These are phyloP conservation scores for Machimus atricapillus DNA, from an alignment of 2,888 invertebrate species.

Conservation along the genomic window DNA sequence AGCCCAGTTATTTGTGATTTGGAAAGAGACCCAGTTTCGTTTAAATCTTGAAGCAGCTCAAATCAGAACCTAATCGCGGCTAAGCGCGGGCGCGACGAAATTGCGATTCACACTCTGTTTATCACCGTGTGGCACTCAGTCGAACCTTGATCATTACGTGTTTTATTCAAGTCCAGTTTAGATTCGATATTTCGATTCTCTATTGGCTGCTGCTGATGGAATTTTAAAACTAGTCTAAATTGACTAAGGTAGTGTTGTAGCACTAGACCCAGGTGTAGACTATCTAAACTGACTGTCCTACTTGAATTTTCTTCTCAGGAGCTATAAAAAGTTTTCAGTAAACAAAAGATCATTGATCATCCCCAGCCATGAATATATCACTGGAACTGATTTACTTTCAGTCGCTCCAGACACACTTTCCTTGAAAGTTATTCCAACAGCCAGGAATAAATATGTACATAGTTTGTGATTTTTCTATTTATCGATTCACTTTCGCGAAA, in stretches of 20 bases:
- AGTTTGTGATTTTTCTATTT: neutral
- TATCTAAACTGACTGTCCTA: neutral
- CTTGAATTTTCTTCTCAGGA: neutral
- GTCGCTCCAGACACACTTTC: neutral
- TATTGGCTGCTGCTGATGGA: neutral
- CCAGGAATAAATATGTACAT: neutral
- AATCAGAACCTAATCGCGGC: neutral
- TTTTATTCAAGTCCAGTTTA: neutral
- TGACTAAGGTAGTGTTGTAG: neutral
- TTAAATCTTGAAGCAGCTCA: neutral
- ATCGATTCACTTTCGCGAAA: neutral
- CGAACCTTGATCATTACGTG: slow-evolving; percentile 18
- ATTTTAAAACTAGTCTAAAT: neutral
- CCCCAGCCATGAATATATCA: slow-evolving; percentile 14
- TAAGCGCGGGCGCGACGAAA: neutral
- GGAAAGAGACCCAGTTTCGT: neutral
- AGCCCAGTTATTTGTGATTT: neutral
- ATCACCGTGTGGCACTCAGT: neutral
- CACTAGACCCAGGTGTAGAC: neutral
- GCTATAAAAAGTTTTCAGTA: slow-evolving; percentile 16
- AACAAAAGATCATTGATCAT: slow-evolving; percentile 27
- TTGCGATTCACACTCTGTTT: neutral
- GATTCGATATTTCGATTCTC: neutral
- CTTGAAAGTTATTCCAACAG: neutral
- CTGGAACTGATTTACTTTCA: neutral